Base-by-base conservation (phyloP, 2,113 vertebrate genomes). In the Sceloporus tristichus region DNA sequence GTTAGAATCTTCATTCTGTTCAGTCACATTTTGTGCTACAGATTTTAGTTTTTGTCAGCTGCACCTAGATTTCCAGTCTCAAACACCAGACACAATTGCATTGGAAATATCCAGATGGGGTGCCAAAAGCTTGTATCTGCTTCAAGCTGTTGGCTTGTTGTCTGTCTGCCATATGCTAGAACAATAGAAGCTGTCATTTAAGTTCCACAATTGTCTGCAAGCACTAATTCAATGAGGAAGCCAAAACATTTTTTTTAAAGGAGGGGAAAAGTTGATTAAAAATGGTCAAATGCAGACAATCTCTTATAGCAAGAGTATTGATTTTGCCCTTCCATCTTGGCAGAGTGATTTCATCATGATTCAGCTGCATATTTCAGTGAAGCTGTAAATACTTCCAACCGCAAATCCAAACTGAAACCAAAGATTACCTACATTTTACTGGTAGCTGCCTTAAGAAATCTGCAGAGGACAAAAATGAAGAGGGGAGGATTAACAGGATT, bases 151-250 rank as follows among this genome's bases (percentile, higher is more conserved):
- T 82, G 66, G 74, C 62, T 48, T 16, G 16, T 85, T 86, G 65
- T 74, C 89, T 91, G 87, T 84, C 91, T 93, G 90, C 94, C 92
- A 87, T 95, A 90, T 93, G 93, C 86, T 90, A 3, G 74, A 88
- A 91, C 93, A 95, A 94, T 91, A 90, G 91, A 88, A 94, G 83
- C 94, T 92, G 92, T 92, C 93, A 91, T 74, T 95, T 84, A 82
- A 85, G 87, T 86, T 88, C 82, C 86, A 13, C 85, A 88, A 38
- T 95, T 93, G 86, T 86, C 81, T 1, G 0, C 79, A 92, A 91
- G 54, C 66, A 71, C 23, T 92, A 93, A 92, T 95, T 92, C 91
- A 85, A 48, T 85, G 90, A 91, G 80, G 21, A 92, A 86, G 29
- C 71, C 79, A 66, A 90, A 90, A 68, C 85, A 78, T 83, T 91